These are phyloP conservation scores for Mesochorus sp. DNA, from an alignment of 2,888 invertebrate species.

Conservation along the genomic window DNA sequence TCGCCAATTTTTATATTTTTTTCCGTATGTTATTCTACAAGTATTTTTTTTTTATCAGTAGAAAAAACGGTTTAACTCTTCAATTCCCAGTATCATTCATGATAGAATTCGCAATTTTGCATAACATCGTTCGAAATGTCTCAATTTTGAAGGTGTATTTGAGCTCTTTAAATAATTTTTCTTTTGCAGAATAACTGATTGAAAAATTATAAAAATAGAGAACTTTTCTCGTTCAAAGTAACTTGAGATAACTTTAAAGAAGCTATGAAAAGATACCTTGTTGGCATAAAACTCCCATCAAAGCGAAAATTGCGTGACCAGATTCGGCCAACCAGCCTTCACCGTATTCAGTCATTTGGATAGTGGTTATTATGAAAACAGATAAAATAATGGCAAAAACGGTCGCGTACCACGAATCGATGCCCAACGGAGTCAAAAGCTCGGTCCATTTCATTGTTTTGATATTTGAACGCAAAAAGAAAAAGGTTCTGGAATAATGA, in stretches of 20 bases:
- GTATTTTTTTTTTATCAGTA: no score
- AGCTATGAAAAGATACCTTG: constrained; percentile 40
- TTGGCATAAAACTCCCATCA: constrained; percentile 47
- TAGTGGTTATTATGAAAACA: constrained; percentile 18
- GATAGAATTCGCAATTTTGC: no score
- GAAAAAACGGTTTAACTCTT: no score
- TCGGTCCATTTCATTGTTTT: constrained; percentile 52
- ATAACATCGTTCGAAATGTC: no score
- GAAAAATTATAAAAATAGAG: no score
- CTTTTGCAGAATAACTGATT: no score
- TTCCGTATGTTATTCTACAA: no score
- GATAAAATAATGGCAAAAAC: constrained; percentile 19
- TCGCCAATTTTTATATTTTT: no score
- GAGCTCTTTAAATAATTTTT: no score
- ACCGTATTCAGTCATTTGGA: constrained; percentile 50
- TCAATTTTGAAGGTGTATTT: no score
- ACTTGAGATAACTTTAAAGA: not conserved
- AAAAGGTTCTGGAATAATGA: constrained; percentile 43
- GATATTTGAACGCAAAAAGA: constrained; percentile 45
- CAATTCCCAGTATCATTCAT: no score
- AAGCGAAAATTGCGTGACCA: constrained; percentile 52
- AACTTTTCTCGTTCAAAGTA: not conserved
- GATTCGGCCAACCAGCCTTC: constrained; percentile 51
- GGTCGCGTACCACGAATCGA: constrained; percentile 50
- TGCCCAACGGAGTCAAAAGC: constrained; percentile 47